Percentiles rank a stretch among this genome's conserved stretches.
phyloP scores from a whole-genome alignment of 1,140 invertebrate genomes.

The Drosophila sproati region DNA sequence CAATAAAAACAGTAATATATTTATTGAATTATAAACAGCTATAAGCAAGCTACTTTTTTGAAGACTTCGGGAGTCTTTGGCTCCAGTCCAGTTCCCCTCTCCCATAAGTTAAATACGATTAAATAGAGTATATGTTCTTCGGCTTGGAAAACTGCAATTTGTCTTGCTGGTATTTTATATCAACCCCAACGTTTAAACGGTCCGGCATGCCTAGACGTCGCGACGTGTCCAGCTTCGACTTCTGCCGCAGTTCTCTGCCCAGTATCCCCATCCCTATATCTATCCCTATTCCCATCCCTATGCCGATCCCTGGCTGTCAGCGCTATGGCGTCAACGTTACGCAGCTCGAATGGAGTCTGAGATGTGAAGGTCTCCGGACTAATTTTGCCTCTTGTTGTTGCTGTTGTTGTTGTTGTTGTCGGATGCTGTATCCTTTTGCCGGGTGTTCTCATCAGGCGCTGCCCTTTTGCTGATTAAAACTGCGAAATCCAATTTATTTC shows the following conservation, averaged over 20 bases:
- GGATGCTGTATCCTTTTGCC: constrained; percentile 17
- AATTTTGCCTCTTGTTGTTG: background rate
- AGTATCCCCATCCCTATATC: background rate
- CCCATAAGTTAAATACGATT: background rate
- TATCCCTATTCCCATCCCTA: constrained; percentile 3
- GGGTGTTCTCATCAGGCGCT: constrained; percentile 59
- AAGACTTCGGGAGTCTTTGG: no score
- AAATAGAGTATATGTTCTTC: constrained; percentile 41
- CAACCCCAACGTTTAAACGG: constrained; percentile 67
- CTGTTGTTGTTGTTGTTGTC: constrained; percentile 10
- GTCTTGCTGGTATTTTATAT: constrained; percentile 53
- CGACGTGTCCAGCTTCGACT: constrained; percentile 43
- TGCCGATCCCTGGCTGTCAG: constrained; percentile 58
- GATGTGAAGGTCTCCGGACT: constrained; percentile 28
- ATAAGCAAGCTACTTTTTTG: no score
- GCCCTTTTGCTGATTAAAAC: constrained; percentile 81
- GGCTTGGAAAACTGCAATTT: background rate
- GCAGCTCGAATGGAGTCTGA: constrained; percentile 4
- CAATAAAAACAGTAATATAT: no score
- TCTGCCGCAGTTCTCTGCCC: background rate
- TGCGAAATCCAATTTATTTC: constrained; percentile 83
- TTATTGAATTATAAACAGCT: no score
- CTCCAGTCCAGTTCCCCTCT: no score
- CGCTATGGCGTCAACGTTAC: constrained; percentile 66
- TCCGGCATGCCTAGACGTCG: constrained; percentile 62